Evolutionary conservation across 2,113 vertebrate genomes (phyloP), one percentile per base, ranked within the genome.

Genomic region (Rynchops niger): DNA sequence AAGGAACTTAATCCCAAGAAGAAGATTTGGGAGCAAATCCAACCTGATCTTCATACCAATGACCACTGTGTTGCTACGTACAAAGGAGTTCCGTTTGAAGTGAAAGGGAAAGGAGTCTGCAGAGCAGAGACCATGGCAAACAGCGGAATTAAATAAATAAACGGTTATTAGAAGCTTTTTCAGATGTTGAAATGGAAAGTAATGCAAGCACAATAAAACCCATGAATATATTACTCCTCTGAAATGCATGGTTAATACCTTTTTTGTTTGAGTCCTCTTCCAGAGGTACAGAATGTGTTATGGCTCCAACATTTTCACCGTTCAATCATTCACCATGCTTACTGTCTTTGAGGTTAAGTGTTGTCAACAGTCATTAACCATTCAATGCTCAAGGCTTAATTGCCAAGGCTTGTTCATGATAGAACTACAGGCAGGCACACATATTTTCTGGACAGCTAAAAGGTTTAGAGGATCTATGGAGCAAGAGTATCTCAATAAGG

Each of bases 1-100:
- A 99, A 99, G 95, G 99, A 99, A 88, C 98, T 99, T 90, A 99
- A 99, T 97, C 99, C 99, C 67, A 99, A 99, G 97, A 99, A 99
- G 98, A 99, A 99, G 97, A 99, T 99, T 25, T 99, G 99, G 99
- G 99, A 99, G 96, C 99, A 99, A 94, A 98, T 99, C 92, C 99
- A 99, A 90, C 99, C 99, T 12, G 99, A 99, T 83, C 98, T 99
- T 76, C 98, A 92, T 85, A 99, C 99, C 12, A 98, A 99, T 84
- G 96, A 91, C 45, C 97, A 98, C 40, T 99, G 99, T 88, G 98
- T 99, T 86, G 99, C 99, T 79, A 99, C 98, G 1, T 99, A 99
- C 97, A 99, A 99, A 96, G 99, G 99, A 34, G 97, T 98, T 16
- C 98, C 99, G 9, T 99, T 99, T 95, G 98, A 99, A 98, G 99